Evolutionary conservation across 2,113 vertebrate species (phyloP), one percentile per base, ranked within the genome.

Genomic region (Neolamprologus sp.): DNA sequence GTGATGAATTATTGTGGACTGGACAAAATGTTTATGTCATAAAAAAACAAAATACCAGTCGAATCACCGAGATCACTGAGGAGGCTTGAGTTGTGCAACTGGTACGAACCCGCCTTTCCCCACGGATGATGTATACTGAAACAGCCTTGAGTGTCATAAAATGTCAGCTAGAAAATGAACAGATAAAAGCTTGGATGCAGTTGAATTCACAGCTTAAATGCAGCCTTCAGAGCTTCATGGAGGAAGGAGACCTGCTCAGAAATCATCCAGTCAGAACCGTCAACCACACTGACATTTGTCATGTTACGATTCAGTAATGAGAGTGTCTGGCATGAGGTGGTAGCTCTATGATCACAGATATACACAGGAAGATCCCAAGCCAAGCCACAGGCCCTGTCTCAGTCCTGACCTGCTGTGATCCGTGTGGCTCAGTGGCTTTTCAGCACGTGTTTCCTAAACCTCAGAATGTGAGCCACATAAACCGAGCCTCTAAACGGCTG

Each of bases 301-400:
- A 91, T 93, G 81, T 84, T 85, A 71, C 85, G 87, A 91, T 85
- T 85, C 78, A 26, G 90, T 93, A 91, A 94, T 87, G 87, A 90
- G 89, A 42, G 88, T 63, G 86, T 88, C 87, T 93, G 85, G 86
- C 53, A 4, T 65, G 80, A 90, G 84, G 89, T 84, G 86, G 87
- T 45, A 81, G 89, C 91, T 89, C 87, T 78, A 42, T 80, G 87
- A 94, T 92, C 90, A 91, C 88, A 92, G 91, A 92, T 91, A 89
- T 85, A 92, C 85, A 90, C 81, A 83, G 87, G 78, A 85, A 82
- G 49, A 63, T 71, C 21, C 80, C 54, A 13, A 83, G 92, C 95
- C 94, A 95, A 95, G 93, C 95, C 95, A 83, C 95, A 95, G 93
- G 87, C 93, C 91, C 88, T 90, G 92, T 95, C 92, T 92, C 78